phyloP scores from a whole-genome alignment of 2,113 vertebrate species.

The Aphelocoma coerulescens region DNA sequence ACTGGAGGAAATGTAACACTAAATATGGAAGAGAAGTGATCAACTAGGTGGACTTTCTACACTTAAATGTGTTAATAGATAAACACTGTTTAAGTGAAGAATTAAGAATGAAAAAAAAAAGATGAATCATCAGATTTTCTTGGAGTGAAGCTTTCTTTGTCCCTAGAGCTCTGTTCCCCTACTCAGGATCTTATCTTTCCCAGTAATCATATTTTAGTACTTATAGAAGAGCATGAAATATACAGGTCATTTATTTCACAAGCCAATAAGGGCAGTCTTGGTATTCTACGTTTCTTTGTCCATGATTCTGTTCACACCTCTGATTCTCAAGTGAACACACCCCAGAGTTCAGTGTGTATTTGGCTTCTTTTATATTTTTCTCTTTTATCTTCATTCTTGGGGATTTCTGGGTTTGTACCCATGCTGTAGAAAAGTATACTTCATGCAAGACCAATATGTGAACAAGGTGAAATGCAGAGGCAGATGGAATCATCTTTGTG shows the following conservation, averaged over 20 bases:
- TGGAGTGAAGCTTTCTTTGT: background rate
- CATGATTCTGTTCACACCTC: background rate
- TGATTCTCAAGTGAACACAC: background rate
- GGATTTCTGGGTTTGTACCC: background rate
- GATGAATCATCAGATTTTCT: background rate
- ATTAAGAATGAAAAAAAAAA: background rate
- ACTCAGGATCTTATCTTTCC: background rate
- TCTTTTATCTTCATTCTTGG: background rate
- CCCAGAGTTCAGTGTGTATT: background rate
- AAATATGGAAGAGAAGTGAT: background rate
- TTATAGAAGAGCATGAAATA: background rate
- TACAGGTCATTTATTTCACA: background rate
- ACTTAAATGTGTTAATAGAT: background rate
- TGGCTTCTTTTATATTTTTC: background rate
- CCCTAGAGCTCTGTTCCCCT: background rate
- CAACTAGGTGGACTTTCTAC: background rate
- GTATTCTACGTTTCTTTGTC: background rate
- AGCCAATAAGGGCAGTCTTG: background rate
- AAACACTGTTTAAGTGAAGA: background rate
- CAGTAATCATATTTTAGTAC: background rate
- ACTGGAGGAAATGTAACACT: background rate
- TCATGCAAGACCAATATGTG: conserved; percentile 1
- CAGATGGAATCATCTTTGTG: conserved; percentile 33
- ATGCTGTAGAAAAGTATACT: background rate
- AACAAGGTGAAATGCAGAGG: conserved; percentile 44